These are phyloP conservation scores for Pampusana beccarii DNA, from an alignment of 2,113 vertebrate genomes.

Conservation along the genomic window DNA sequence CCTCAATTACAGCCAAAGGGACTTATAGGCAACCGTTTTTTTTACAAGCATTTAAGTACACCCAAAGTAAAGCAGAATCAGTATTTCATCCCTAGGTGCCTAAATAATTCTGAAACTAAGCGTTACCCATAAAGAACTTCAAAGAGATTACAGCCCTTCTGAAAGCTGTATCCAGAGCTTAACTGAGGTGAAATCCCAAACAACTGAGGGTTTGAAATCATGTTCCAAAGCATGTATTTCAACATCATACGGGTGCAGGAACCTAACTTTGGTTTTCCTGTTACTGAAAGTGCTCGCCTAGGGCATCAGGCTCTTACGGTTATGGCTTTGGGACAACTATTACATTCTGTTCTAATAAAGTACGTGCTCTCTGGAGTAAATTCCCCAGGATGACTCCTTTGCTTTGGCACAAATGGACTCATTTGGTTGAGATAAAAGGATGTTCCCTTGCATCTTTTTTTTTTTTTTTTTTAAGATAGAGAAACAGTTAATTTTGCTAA, in stretches of 20 bases:
- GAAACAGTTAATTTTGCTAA: slow-evolving; percentile 76
- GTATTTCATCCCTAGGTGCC: not conserved
- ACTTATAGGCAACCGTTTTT: not conserved
- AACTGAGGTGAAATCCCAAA: slow-evolving; percentile 18
- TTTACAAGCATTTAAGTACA: not conserved
- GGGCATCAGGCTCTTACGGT: not conserved
- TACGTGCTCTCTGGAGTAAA: slow-evolving; percentile 55
- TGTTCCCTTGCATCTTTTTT: slow-evolving; percentile 45
- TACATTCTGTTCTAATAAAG: slow-evolving; percentile 43
- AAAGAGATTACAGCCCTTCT: not conserved
- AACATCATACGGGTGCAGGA: not conserved
- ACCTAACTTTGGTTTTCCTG: not conserved
- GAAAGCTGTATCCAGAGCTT: slow-evolving; percentile 5
- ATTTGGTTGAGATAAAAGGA: slow-evolving; percentile 69
- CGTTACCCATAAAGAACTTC: not conserved
- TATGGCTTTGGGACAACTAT: slow-evolving; percentile 36
- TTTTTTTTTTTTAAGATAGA: slow-evolving; percentile 45
- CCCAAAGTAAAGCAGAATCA: not conserved
- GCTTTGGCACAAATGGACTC: slow-evolving; percentile 59
- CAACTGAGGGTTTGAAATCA: not conserved
- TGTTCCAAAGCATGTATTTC: not conserved
- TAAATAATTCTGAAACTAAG: not conserved
- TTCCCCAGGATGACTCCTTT: slow-evolving; percentile 60
- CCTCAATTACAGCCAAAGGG: not conserved
- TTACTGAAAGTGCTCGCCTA: not conserved